Evolutionary conservation across 2,888 invertebrate species (phyloP), one percentile per base, ranked within the genome.

Genomic region (Lasioglossum pauxillum): DNA sequence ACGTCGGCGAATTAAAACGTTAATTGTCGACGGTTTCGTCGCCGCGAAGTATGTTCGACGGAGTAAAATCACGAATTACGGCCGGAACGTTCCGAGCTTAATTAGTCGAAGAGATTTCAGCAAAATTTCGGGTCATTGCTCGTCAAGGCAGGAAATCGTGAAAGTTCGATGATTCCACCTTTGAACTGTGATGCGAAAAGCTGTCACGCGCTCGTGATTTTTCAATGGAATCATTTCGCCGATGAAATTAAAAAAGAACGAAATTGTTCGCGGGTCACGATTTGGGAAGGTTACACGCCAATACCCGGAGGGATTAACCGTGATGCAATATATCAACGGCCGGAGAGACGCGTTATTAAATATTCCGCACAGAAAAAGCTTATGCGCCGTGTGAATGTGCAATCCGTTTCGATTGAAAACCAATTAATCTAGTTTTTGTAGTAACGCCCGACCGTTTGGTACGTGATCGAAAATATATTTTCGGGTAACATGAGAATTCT

Each of bases 131-230:
- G 10, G n/a, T 16, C 12, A 35, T 44, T 60, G 60, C 27, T 60
- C 5, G 16, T 41, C 19, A 44, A 46, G 19, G 19, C 38, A 19
- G 75, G 23, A 60, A 64, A 44, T 31, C 27, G 31, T 4, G 46
- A 19, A 64, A 60, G 16, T 75, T 60, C 31, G 60, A 64, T 64
- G 64, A 64, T 64, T 64, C 64, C 64, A 31, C 64, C 31, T 64
- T 31, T 64, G 64, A 64, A 64, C 16, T 7, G 0, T 31, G 27
- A n/a, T 27, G 60, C 60, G 64, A 31, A 16, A 31, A 16, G 31
- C 8, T 31, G 67, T 35, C 67, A 35, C 67, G 35, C 67, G 67
- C 35, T 10, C 35, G 35, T 35, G 35, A 67, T 35, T 67, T 67
- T 67, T 67, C 67, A 35, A 31, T 67, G 35, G 35, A 67, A 67